Evolutionary conservation across 2,797 vertebrate genomes (phyloP), one percentile per base, ranked within the genome.

Genomic region (Macroramphosus scolopax): DNA sequence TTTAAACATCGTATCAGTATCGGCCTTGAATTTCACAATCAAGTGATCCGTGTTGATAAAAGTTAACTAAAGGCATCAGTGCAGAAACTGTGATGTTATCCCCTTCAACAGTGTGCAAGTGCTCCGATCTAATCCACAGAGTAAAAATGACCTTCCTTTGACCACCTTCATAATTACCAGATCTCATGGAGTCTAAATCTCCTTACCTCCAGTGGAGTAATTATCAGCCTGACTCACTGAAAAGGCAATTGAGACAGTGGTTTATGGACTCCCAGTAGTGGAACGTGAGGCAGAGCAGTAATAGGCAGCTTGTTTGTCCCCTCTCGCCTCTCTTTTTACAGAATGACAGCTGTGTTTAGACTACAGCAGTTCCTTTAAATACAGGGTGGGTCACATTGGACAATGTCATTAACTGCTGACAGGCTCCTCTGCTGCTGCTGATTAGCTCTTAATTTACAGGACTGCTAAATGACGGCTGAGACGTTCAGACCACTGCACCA

Each of bases 61-160:
- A 59, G 51, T 49, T 61, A 46, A 46, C 46, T 38, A 26, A 51
- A 38, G 34, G 31, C 45, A 63, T 14, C 46, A 42, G 51, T 10
- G 26, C 51, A 65, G 45, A 60, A 51, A 55, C 50, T 33, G 44
- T 31, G 42, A 61, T 62, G 68, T 39, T 73, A 61, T 68, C 64
- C 55, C 43, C 70, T 67, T 55, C 58, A 80, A 75, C 67, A 65
- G 60, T 30, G 51, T 64, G 69, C 49, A 11, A 65, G 51, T 37
- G 66, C 68, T 34, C 39, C 35, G 3, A 40, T 79, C 72, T 78
- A 81, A 78, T 85, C 81, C 68, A 2, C 71, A 43, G 80, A 76
- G 84, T 77, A 65, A 77, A 80, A 83, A 85, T 72, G 85, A 87
- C 87, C 84, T 86, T 87, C 82, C 70, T 79, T 68, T 83, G 78